Base-by-base conservation (phyloP, 2,888 invertebrate genomes). In the Archips crataeganus region DNA sequence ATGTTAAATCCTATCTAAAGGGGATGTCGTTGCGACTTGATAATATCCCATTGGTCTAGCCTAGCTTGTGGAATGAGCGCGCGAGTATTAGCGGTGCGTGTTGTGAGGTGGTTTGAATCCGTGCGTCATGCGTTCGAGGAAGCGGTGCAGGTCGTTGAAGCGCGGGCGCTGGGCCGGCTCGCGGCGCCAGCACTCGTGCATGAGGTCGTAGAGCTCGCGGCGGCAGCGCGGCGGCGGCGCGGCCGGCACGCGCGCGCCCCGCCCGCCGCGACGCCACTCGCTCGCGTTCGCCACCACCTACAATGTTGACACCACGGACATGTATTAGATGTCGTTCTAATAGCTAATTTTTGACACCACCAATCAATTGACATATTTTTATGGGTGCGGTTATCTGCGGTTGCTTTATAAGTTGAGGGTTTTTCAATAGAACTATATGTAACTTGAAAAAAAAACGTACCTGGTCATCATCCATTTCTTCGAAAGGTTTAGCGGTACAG, bases 181-280 rank as follows among this genome's bases (percentile, higher is more conserved):
- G 70, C 97, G 95, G 81, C 97, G 97, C 98, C 98, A 98, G 92
- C 98, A 98, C 90, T 98, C 98, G 81, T 96, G 96, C 97, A 98
- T 98, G 80, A 98, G 95, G 89, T 98, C 98, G 94, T 97, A 98
- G 76, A 98, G 97, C 89, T 98, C 98, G 78, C 97, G 95, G 57
- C 98, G 97, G 90, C 98, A 98, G 75, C 96, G 96, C 60, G 96
- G 94, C 13, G 98, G 98, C 61, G 96, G 95, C 3, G 96, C 93
- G 84, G 94, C 93, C 0, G 94, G 94, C 23, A 94, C 94, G 49
- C 94, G 87, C 0, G 94, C 91, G 0, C 87, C 88, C 0, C 92
- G 84, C 0, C 91, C 91, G 0, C 92, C 93, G 69, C 90, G 89
- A 65, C 96, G 95, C 96, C 96, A 97, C 82, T 96, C 96, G 81